Percentiles rank a stretch among this genome's conserved stretches.
phyloP scores from a whole-genome alignment of 2,797 vertebrate genomes.

The Muraenolepis orangiensis region DNA sequence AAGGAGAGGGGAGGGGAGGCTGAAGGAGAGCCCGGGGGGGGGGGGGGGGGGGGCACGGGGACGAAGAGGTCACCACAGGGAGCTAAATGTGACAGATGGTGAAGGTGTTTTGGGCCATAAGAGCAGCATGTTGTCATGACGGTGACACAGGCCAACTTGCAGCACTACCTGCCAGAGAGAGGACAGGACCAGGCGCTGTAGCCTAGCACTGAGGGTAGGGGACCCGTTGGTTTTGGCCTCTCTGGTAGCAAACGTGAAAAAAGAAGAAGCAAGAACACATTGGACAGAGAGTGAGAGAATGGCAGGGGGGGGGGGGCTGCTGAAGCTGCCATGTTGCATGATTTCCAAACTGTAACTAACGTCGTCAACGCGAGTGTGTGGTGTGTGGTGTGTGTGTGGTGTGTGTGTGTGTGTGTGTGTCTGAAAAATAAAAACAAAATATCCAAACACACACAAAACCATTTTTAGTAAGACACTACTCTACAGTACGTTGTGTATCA shows the following conservation, averaged over 20 bases:
- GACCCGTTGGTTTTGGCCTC: too few relatives aligned
- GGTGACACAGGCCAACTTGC: constrained; percentile 29
- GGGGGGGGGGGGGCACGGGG: constrained; percentile 42
- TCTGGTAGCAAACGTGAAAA: too few relatives aligned
- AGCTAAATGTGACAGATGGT: constrained; percentile 70
- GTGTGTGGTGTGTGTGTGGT: background rate
- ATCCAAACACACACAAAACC: too few relatives aligned
- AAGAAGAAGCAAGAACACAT: background rate
- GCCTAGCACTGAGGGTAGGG: too few relatives aligned
- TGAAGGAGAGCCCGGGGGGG: background rate
- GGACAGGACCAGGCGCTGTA: constrained; percentile 12
- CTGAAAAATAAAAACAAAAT: too few relatives aligned
- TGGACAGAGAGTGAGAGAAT: background rate
- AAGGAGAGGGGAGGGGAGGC: too few relatives aligned
- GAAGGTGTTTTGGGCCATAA: constrained; percentile 54
- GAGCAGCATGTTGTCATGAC: constrained; percentile 58
- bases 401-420: too few relatives aligned
- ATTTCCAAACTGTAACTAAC: background rate
- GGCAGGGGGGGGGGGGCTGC: background rate
- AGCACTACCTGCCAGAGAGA: constrained; percentile 54
- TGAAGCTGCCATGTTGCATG: background rate
- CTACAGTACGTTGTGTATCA: background rate
- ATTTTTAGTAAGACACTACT: background rate
- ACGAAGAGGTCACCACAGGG: constrained; percentile 52
- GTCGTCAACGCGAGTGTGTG: background rate